Conservation (phyloP, 2,113 vertebrate species). For the Andinoacara biseriatus region DNA sequence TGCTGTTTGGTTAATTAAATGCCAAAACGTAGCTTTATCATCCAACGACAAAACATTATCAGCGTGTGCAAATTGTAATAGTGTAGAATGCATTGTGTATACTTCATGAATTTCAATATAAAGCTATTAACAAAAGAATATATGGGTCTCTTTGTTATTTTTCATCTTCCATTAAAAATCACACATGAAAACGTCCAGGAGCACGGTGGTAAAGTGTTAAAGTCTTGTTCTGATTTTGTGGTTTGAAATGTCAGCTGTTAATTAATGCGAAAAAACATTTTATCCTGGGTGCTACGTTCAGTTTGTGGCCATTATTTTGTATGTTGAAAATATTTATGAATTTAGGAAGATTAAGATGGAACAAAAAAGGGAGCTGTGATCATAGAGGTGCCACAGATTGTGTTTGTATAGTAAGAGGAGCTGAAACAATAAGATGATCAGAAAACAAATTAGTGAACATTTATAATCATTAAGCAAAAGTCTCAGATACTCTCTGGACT, state of each 20-base stretch:
- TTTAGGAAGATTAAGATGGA: not conserved
- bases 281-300: not conserved
- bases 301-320: not conserved
- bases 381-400: not conserved
- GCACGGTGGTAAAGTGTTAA: not conserved
- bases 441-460: not conserved
- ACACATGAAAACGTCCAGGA: not conserved
- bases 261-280: not conserved
- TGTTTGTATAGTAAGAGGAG: not conserved
- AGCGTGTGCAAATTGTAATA: constrained; percentile 91
- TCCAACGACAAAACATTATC: constrained; percentile 82
- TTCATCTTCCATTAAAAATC: not conserved
- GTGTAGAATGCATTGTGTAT: constrained; percentile 93
- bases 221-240: not conserved
- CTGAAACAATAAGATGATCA: not conserved
- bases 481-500: not conserved
- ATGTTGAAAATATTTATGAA: not conserved
- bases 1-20: constrained; percentile 88
- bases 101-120: constrained; percentile 94
- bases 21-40: constrained; percentile 88
- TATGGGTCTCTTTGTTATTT: not conserved
- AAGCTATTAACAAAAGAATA: constrained; percentile 75
- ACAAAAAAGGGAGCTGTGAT: not conserved
- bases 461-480: not conserved
- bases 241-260: not conserved